A percentile compares a stretch with the other conserved stretches of the same genome.
Evolutionary conservation across 2,113 vertebrate species (phyloP).

Genomic region (Myrmecophaga tridactyla): DNA sequence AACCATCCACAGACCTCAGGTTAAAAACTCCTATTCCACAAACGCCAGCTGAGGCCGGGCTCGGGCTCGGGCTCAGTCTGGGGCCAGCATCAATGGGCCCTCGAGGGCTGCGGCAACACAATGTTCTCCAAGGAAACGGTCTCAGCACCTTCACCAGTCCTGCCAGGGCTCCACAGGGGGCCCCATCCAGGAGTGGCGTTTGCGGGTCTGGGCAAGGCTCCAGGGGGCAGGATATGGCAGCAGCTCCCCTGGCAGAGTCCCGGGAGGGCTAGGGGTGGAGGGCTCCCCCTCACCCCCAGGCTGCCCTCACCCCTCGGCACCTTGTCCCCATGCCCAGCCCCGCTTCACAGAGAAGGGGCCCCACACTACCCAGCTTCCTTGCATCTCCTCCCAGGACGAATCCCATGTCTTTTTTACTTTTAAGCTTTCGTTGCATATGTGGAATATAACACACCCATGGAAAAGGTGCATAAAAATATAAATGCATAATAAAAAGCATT

Average conservation of each 20-base stretch:
- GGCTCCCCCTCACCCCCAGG: background rate
- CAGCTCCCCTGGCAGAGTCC: background rate
- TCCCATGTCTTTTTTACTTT: background rate
- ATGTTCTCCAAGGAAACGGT: background rate
- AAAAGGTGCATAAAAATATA: background rate
- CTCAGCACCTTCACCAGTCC: background rate
- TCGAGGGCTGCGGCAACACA: rapidly evolving
- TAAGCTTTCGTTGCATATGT: background rate
- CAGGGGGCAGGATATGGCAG: background rate
- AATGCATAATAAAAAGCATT: background rate
- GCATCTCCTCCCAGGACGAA: background rate
- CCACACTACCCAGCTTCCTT: background rate
- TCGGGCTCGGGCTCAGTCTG: background rate
- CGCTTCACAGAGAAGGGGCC: background rate
- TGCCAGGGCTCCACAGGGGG: rapidly evolving
- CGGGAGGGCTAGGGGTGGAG: background rate
- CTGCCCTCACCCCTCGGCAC: background rate
- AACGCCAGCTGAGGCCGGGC: background rate
- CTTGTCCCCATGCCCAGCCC: background rate
- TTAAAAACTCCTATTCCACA: background rate
- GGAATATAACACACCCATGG: background rate
- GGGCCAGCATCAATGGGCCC: background rate
- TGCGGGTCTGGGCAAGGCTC: background rate
- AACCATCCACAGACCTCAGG: rapidly evolving
- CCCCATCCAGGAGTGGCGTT: rapidly evolving